These are phyloP conservation scores for Helostoma temminkii DNA, from an alignment of 2,797 vertebrate species.

Conservation along the genomic window DNA sequence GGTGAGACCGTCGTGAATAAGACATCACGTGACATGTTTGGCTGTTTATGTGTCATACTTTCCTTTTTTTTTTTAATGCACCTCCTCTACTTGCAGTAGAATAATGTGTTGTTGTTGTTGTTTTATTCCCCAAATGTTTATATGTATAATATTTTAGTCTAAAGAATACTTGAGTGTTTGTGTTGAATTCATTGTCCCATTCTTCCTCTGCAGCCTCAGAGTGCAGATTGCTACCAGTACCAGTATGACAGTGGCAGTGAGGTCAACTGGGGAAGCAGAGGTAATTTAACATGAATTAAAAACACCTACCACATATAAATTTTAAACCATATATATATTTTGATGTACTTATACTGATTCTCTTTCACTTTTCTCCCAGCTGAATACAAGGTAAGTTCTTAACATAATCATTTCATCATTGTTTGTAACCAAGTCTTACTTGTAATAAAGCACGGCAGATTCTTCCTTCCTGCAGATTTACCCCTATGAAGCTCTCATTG, in stretches of 20 bases:
- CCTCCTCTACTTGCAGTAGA: background rate
- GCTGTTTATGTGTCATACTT: background rate
- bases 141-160: background rate
- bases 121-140: background rate
- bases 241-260: constrained; percentile 92
- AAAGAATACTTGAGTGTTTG: background rate
- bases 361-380: constrained; percentile 65
- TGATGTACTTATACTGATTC: constrained; percentile 49
- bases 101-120: background rate
- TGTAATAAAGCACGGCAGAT: background rate
- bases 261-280: constrained; percentile 95
- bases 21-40: background rate
- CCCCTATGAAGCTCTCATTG: constrained; percentile 94
- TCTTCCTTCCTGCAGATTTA: constrained; percentile 85
- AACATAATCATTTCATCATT: background rate
- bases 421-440: background rate
- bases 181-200: constrained; percentile 15
- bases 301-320: constrained; percentile 6
- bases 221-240: constrained; percentile 91
- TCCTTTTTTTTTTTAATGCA: background rate
- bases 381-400: constrained; percentile 94
- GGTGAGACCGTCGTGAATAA: constrained; percentile 80
- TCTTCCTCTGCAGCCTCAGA: constrained; percentile 87
- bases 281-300: constrained; percentile 73
- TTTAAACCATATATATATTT: no score